phyloP scores from a whole-genome alignment of 2,797 vertebrate species.

The Syngnathus rostellatus region DNA sequence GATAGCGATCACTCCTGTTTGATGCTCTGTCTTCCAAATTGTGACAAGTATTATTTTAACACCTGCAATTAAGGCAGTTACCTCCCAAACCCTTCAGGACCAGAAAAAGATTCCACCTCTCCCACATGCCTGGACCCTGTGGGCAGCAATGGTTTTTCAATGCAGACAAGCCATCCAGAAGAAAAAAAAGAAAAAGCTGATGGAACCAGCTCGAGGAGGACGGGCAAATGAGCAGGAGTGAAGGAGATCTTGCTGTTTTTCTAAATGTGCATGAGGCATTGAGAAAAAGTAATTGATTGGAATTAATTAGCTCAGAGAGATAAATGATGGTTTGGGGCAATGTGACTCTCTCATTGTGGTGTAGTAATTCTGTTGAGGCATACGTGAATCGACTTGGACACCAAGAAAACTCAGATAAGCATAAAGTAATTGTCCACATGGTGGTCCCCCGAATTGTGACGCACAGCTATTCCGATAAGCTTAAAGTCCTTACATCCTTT shows the following conservation, averaged over 20 bases:
- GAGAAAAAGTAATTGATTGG: conserved; percentile 63
- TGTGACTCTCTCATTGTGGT: neutral
- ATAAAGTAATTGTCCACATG: neutral
- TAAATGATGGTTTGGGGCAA: conserved; percentile 53
- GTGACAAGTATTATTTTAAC: conserved; percentile 52
- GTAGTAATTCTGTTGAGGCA: too few species aligned
- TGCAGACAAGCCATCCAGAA: conserved; percentile 35
- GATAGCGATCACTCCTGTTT: conserved; percentile 29
- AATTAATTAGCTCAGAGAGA: conserved; percentile 63
- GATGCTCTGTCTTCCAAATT: conserved; percentile 45
- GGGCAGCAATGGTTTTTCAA: conserved; percentile 60
- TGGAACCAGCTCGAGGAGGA: conserved; percentile 44
- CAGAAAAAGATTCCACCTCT: conserved; percentile 33
- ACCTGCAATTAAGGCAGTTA: conserved; percentile 47
- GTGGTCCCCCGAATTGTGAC: neutral
- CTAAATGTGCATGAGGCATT: conserved; percentile 51
- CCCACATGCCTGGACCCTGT: conserved; percentile 31
- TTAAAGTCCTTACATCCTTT: neutral
- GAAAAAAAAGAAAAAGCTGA: conserved; percentile 22
- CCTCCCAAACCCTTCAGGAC: conserved; percentile 22
- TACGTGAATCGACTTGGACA: neutral
- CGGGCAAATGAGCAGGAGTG: conserved; percentile 46
- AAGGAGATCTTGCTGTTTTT: conserved; percentile 60
- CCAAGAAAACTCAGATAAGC: neutral
- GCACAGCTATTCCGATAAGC: neutral